Conservation (phyloP, 2,797 vertebrate species). For the Parotocinclus haroldoi region DNA sequence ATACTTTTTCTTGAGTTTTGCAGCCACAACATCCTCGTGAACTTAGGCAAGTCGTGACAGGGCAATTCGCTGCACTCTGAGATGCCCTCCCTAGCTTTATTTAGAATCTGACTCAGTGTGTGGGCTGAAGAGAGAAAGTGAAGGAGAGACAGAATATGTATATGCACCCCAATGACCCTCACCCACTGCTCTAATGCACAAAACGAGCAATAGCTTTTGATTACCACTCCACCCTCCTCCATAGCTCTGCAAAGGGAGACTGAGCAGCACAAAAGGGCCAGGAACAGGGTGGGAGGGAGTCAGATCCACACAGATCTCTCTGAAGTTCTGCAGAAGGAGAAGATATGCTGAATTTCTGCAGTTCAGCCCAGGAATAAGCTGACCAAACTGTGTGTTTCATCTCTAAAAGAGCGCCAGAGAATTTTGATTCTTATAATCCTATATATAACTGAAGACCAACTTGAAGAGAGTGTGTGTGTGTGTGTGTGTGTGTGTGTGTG, state of each 20-base stretch:
- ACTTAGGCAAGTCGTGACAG: slow-evolving; percentile 21
- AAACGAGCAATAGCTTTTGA: slow-evolving; percentile 41
- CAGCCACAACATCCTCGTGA: slow-evolving; percentile 8
- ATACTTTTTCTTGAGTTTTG: slow-evolving; percentile 10
- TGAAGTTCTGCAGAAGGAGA: slow-evolving; percentile 42
- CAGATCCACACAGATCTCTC: slow-evolving; percentile 32
- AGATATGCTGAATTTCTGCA: slow-evolving; percentile 21
- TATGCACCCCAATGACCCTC: slow-evolving; percentile 45
- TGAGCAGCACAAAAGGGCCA: slow-evolving; percentile 22
- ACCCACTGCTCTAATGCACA: slow-evolving; percentile 43
- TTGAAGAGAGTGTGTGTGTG: no score
- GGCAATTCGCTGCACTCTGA: slow-evolving; percentile 1
- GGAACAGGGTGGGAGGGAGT: slow-evolving; percentile 31
- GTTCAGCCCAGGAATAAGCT: slow-evolving; percentile 24
- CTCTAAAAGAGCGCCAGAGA: slow-evolving; percentile 22
- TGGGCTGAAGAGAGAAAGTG: slow-evolving; percentile 51
- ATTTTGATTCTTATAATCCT: slow-evolving; percentile 26
- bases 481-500: no score
- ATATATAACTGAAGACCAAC: slow-evolving; percentile 32
- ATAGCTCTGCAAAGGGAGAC: slow-evolving; percentile 25
- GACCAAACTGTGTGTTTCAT: slow-evolving; percentile 23
- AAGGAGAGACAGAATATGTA: slow-evolving; percentile 30
- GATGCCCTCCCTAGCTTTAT: slow-evolving; percentile 30
- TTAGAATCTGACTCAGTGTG: slow-evolving; percentile 68
- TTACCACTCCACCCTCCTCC: slow-evolving; percentile 46